Evolutionary conservation across 2,113 vertebrate species (phyloP).

Genomic region (Sisor rabdophorus): DNA sequence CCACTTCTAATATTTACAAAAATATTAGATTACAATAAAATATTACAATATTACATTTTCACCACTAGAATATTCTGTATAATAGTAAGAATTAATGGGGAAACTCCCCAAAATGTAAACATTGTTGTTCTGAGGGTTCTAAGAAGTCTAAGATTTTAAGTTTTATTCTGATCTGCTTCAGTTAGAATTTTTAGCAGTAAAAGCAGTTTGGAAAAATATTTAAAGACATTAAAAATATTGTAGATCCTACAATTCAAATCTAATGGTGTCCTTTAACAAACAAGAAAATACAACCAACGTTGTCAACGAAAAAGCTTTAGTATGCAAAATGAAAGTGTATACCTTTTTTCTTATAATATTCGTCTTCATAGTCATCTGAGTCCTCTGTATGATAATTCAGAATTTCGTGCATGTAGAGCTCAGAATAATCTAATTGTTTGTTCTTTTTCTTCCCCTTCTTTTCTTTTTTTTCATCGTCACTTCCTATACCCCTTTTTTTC

Average conservation of each 20-base stretch:
- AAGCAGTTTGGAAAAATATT: background rate
- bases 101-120: background rate
- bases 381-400: conserved; percentile 79
- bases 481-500: conserved; percentile 64
- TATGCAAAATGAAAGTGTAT: conserved; percentile 20
- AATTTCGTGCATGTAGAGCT: conserved; percentile 82
- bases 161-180: background rate
- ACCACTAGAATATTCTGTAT: background rate
- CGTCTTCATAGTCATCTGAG: conserved; percentile 80
- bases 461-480: conserved; percentile 74
- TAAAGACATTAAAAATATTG: too few species aligned
- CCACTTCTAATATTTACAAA: background rate
- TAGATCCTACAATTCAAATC: conserved; percentile 43
- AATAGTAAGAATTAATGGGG: background rate
- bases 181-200: background rate
- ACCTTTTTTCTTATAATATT: conserved; percentile 95
- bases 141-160: background rate
- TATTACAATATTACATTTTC: conserved; percentile 1
- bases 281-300: too few species aligned
- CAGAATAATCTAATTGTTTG: conserved; percentile 79
- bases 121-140: background rate
- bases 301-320: too few species aligned
- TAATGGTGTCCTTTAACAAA: conserved; percentile 39
- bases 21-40: too few species aligned
- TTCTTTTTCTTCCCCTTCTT: conserved; percentile 79